Base-by-base conservation (phyloP, 2,797 vertebrate genomes). In the Cyprinella venusta region DNA sequence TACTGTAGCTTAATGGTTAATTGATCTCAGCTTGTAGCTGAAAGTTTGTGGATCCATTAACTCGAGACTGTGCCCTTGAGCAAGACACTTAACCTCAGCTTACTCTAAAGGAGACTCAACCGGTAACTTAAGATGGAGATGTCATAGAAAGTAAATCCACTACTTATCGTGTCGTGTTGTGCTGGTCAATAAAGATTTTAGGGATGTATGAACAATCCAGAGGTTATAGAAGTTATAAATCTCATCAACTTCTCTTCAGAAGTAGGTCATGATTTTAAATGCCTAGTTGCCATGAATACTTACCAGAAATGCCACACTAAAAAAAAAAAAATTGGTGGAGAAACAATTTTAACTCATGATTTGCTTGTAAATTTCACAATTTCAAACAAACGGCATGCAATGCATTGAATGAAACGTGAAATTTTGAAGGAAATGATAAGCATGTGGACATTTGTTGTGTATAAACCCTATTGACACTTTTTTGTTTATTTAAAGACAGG, bases 31-130 rank as follows among this genome's bases (percentile, higher is more conserved):
- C 56, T 30, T 38, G 56, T 63, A 19, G 38, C 56, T 48, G 40
- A 77, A 63, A 63, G n/a, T 5, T 77, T 77, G 38, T 45, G 48
- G 59, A 45, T 33, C 75, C 75, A 77, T 76, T 76, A 76, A 40
- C 72, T 59, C 52, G 59, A 36, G 10, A 38, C 52, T 38, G 50
- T 75, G 72, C 52, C 72, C 72, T 59, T 59, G 33, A 59, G 72
- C 36, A 24, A 38, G 54, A 59, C 21, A 76, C 54, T 59, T 26
- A 64, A 64, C 56, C 75, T 30, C 75, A 61, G 52, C 7, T 59
- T 59, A 59, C 52, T 61, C 54, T 18, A 30, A 24, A 63, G 24
- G 18, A 6, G 59, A 64, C 40, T 76, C 5, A 76, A 63, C 38
- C 16, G 3, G 38, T 63, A 63, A 76, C 40, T 21, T 64, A 5